A percentile compares a stretch with the other conserved stretches of the same genome.
Conservation (phyloP, 1,140 invertebrate genomes). For the Calosoma granatense region DNA sequence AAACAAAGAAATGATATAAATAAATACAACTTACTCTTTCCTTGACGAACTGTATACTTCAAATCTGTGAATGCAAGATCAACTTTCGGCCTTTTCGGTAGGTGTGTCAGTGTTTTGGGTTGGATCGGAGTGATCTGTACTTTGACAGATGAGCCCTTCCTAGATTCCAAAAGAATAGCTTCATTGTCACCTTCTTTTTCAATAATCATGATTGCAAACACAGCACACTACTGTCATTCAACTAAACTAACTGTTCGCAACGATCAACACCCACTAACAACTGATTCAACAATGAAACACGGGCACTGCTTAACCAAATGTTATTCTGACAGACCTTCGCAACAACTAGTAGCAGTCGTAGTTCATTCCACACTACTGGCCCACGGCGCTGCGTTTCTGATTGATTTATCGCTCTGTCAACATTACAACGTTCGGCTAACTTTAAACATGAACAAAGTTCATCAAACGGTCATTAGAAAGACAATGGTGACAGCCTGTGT, state of each 20-base stretch:
- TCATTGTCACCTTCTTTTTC: slow-evolving; percentile 20
- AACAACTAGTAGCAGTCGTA: no score
- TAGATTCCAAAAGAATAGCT: slow-evolving; percentile 38
- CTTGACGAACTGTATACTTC: slow-evolving; percentile 74
- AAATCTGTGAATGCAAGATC: slow-evolving; percentile 79
- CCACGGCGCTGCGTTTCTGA: background rate
- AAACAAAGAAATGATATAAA: background rate
- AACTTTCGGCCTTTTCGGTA: slow-evolving; percentile 75
- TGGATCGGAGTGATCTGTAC: slow-evolving; percentile 54
- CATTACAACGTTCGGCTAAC: background rate
- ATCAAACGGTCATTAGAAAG: background rate
- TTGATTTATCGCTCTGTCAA: background rate
- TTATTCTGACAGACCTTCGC: background rate
- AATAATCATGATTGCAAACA: background rate
- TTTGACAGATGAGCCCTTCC: slow-evolving; percentile 34
- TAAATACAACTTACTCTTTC: slow-evolving; percentile 64
- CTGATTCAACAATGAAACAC: background rate
- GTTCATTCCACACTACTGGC: background rate
- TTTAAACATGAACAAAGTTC: background rate
- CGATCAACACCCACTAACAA: background rate
- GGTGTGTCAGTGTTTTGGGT: slow-evolving; percentile 67
- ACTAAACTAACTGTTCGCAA: background rate
- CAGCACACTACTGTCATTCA: background rate
- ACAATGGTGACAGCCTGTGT: background rate
- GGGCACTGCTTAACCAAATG: background rate